Conservation (phyloP, 2,113 vertebrate species). For the Scytalopus superciliaris region DNA sequence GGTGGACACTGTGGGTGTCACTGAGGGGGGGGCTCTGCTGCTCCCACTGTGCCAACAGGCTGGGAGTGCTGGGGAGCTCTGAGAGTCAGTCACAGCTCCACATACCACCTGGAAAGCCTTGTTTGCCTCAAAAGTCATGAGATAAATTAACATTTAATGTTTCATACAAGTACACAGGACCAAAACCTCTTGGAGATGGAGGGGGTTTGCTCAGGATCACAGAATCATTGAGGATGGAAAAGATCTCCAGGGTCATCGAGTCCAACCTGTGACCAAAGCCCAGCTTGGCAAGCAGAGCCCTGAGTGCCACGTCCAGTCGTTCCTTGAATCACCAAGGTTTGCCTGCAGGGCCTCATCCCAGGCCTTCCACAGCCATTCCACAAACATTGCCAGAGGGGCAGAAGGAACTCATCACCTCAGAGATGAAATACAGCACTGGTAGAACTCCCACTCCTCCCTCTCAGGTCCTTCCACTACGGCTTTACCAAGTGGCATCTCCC, state of each 20-base stretch:
- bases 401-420: neutral
- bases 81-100: neutral
- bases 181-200: fast-evolving
- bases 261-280: fast-evolving
- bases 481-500: neutral
- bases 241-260: too few species aligned
- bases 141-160: neutral
- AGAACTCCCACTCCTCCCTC: neutral
- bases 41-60: too few species aligned
- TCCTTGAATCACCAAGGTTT: neutral
- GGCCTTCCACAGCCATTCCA: too few species aligned
- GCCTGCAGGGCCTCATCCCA: neutral
- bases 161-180: fast-evolving
- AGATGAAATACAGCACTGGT: neutral
- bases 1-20: fast-evolving
- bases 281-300: neutral
- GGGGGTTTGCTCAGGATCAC: neutral
- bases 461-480: too few species aligned
- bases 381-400: neutral
- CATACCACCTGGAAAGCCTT: fast-evolving
- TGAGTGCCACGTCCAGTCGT: neutral
- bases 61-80: neutral
- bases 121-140: fast-evolving
- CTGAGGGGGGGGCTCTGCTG: neutral
- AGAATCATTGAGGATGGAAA: neutral